phyloP scores from a whole-genome alignment of 2,888 invertebrate genomes.

The Bombylius major region DNA sequence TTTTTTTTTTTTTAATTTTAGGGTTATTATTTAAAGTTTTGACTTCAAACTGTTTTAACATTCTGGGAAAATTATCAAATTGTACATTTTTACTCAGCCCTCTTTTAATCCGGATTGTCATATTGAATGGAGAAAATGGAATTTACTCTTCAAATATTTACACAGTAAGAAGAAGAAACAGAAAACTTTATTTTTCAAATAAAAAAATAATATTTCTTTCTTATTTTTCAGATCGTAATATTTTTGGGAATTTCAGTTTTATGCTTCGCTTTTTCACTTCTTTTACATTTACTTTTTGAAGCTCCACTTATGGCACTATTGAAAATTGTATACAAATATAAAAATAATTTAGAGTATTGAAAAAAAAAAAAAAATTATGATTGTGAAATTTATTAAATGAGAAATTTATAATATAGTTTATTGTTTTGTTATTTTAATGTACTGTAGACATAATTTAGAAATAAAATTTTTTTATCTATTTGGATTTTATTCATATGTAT shows the following conservation, averaged over 20 bases:
- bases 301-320: conserved; percentile 44
- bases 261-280: conserved; percentile 36
- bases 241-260: conserved; percentile 40
- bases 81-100: conserved; percentile 44
- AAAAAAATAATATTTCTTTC: neutral
- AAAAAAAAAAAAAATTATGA: too few species aligned
- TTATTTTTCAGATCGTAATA: conserved; percentile 38
- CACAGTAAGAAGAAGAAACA: conserved; percentile 32
- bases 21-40: conserved; percentile 37
- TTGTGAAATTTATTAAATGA: too few species aligned
- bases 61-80: conserved; percentile 43
- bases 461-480: too few species aligned
- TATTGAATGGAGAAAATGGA: conserved; percentile 38
- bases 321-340: neutral
- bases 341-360: neutral
- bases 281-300: conserved; percentile 45
- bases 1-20: conserved; percentile 22
- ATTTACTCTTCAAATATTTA: conserved; percentile 39
- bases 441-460: too few species aligned
- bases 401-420: too few species aligned
- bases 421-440: too few species aligned
- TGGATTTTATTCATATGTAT: too few species aligned
- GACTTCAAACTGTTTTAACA: conserved; percentile 37
- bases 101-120: conserved; percentile 35
- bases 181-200: too few species aligned